phyloP scores from a whole-genome alignment of 1,140 invertebrate species.

The Phocides pigmalion region DNA sequence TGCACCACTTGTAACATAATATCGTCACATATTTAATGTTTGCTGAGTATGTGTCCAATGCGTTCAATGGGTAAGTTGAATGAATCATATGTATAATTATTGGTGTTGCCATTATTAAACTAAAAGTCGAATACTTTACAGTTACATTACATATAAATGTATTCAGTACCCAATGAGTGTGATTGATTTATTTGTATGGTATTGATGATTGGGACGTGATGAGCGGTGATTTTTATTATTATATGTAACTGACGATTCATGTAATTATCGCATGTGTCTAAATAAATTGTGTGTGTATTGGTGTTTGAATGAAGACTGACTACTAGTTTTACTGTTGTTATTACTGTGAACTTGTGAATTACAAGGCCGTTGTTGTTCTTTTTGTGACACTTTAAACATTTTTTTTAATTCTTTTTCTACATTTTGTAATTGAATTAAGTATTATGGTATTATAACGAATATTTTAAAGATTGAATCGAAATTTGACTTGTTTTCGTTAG shows the following conservation, averaged over 20 bases:
- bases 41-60: neutral
- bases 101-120: too few species aligned
- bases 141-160: neutral
- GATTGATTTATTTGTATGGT: neutral
- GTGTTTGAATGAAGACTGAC: constrained; percentile 65
- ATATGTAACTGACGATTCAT: constrained; percentile 10
- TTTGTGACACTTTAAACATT: constrained; percentile 1
- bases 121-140: neutral
- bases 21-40: neutral
- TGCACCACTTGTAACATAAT: too few species aligned
- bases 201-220: neutral
- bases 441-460: constrained; percentile 13
- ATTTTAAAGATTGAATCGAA: neutral
- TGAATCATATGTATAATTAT: too few species aligned
- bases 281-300: constrained; percentile 27
- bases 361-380: constrained; percentile 4
- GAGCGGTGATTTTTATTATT: neutral
- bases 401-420: constrained; percentile 43
- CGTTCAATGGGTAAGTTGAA: too few species aligned
- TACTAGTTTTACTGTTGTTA: constrained; percentile 57
- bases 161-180: neutral
- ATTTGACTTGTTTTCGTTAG: neutral
- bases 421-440: constrained; percentile 45
- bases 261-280: constrained; percentile 3
- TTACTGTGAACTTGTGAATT: constrained; percentile 36